Conservation (phyloP, 2,888 invertebrate genomes). For the Cosmia trapezina region DNA sequence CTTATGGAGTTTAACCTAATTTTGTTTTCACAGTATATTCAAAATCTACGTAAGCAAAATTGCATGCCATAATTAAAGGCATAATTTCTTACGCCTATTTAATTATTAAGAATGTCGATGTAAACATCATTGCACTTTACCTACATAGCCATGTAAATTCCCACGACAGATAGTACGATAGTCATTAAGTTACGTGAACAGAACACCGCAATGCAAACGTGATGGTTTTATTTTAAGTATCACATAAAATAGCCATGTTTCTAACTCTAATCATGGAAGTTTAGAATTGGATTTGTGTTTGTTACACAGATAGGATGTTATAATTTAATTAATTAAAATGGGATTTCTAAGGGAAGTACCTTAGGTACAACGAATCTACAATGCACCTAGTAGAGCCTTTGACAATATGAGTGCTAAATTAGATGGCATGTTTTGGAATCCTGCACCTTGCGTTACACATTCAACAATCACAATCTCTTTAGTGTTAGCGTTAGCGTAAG, state of each 20-base stretch:
- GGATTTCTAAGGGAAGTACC: background rate
- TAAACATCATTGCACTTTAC: slow-evolving; percentile 22
- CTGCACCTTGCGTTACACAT: too few relatives aligned
- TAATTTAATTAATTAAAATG: background rate
- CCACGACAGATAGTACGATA: slow-evolving; percentile 23
- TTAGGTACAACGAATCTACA: too few relatives aligned
- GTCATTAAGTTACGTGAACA: slow-evolving; percentile 47
- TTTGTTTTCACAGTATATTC: background rate
- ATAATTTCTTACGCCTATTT: slow-evolving; percentile 16
- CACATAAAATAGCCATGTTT: slow-evolving; percentile 37
- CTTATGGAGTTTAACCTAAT: background rate
- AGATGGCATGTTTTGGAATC: too few relatives aligned
- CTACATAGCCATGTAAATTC: slow-evolving; percentile 31
- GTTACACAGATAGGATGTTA: background rate
- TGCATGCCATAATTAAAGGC: background rate
- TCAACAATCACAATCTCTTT: too few relatives aligned
- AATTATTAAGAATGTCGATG: slow-evolving; percentile 34
- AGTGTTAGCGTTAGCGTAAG: too few relatives aligned
- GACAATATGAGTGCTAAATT: too few relatives aligned
- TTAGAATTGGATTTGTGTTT: slow-evolving; percentile 12
- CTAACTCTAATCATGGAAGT: background rate
- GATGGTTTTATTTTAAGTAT: slow-evolving; percentile 54
- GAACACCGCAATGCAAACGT: slow-evolving; percentile 47
- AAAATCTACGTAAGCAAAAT: slow-evolving; percentile 15
- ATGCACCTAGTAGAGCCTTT: too few relatives aligned